Conservation (phyloP, 2,888 invertebrate genomes). For the Aphrophora alni region DNA sequence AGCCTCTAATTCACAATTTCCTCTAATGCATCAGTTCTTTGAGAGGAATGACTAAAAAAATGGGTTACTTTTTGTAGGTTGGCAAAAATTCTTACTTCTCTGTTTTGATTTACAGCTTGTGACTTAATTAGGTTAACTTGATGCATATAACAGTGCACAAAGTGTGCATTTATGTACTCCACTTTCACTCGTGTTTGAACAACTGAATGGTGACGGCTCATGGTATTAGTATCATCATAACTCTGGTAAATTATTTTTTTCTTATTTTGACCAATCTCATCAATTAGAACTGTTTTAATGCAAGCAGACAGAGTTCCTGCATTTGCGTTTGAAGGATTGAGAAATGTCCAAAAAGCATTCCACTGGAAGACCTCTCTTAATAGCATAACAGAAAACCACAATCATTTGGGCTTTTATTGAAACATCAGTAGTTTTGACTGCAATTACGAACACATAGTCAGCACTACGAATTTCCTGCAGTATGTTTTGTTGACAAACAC, state of each 20-base stretch:
- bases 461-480: conserved; percentile 19
- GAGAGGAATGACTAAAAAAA: conserved; percentile 48
- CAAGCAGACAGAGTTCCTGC: conserved; percentile 39
- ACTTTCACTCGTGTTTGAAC: too few relatives aligned
- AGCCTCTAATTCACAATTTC: conserved; percentile 42
- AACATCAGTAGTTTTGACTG: conserved; percentile 46
- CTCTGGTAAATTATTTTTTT: conserved; percentile 47
- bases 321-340: conserved; percentile 36
- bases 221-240: conserved; percentile 36
- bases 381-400: conserved; percentile 45
- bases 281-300: conserved; percentile 42
- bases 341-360: conserved; percentile 48
- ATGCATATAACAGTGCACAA: conserved; percentile 47
- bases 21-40: conserved; percentile 44
- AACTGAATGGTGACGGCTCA: conserved; percentile 12
- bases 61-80: conserved; percentile 36
- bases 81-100: conserved; percentile 43
- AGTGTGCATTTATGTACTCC: conserved; percentile 34
- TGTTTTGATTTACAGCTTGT: conserved; percentile 36
- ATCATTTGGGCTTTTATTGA: conserved; percentile 43
- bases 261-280: conserved; percentile 34
- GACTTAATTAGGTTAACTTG: conserved; percentile 46
- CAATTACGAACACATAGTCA: conserved; percentile 2
- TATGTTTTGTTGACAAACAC: conserved; percentile 23
- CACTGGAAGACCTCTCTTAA: conserved; percentile 43